Evolutionary conservation across 2,888 invertebrate genomes (phyloP), one percentile per base, ranked within the genome.

Genomic region (Meta bourneti): DNA sequence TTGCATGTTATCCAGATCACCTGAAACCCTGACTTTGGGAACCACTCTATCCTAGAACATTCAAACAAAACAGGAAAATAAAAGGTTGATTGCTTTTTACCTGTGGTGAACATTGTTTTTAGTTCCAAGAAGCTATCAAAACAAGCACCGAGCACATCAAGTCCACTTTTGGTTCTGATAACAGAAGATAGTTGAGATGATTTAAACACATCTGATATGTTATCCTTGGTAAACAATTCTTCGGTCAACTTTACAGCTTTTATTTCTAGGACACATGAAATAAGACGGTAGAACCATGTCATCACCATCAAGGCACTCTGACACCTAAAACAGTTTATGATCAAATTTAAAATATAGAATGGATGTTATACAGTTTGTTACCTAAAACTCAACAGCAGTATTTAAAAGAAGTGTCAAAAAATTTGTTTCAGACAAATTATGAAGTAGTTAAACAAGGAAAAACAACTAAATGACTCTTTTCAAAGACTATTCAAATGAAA

Each of bases 61-160:
- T n/a, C n/a, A n/a, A n/a, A n/a, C n/a, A n/a, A n/a, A n/a, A n/a
- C n/a, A n/a, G n/a, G n/a, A n/a, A n/a, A n/a, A n/a, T n/a, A n/a
- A n/a, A n/a, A n/a, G n/a, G n/a, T n/a, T n/a, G n/a, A n/a, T n/a
- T 34, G 34, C 34, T 34, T 34, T 61, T 61, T 61, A 61, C 61
- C 61, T 61, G 61, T 16, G 11, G 11, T 61, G 16, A 0, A 61
- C 4, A 19, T 9, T 48, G 69, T 49, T 34, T 51, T 69, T 13
- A 89, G 51, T 6, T 78, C 77, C 13, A 19, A 8, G 52, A 89
- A 20, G 78, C 69, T 84, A 7, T 72, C 72, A 9, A 52, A 48
- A n/a, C 83, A 52, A n/a, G 83, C 54, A 6, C n/a, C 7, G 19
- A 89, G 48, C 6, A 89, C 34, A 71, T 89, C 83, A 61, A 6